These are phyloP conservation scores for Dastarcus helophoroides DNA, from an alignment of 2,888 invertebrate species.

Conservation along the genomic window DNA sequence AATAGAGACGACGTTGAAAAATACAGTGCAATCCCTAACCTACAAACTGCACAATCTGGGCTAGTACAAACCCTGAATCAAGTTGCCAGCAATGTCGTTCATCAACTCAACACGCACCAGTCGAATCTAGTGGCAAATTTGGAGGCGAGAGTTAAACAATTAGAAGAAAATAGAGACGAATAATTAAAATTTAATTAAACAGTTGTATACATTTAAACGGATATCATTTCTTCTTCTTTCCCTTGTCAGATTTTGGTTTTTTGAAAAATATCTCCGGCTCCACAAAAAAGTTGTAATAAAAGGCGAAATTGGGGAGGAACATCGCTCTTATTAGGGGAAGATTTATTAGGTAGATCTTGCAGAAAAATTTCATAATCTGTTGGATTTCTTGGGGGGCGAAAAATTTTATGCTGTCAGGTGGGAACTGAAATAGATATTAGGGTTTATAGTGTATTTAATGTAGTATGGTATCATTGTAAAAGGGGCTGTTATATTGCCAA, in stretches of 20 bases:
- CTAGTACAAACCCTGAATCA: conserved; percentile 58
- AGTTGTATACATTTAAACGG: conserved; percentile 1
- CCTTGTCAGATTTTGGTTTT: conserved; percentile 15
- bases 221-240: conserved; percentile 15
- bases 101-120: conserved; percentile 57
- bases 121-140: conserved; percentile 54
- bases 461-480: too few relatives aligned
- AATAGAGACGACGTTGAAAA: conserved; percentile 56
- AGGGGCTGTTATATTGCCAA: too few relatives aligned
- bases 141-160: conserved; percentile 43
- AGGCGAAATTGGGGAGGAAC: conserved; percentile 31
- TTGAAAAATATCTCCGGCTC: conserved; percentile 18
- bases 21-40: conserved; percentile 52
- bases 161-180: conserved; percentile 17
- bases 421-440: conserved; percentile 22
- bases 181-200: neutral
- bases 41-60: conserved; percentile 53
- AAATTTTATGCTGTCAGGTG: conserved; percentile 28
- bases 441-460: conserved; percentile 8
- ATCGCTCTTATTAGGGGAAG: conserved; percentile 31
- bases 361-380: conserved; percentile 28
- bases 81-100: conserved; percentile 51
- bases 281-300: conserved; percentile 25
- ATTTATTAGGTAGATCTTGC: conserved; percentile 30
- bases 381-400: conserved; percentile 28